Conservation (phyloP, 35 echinoderm and acorn worm genomes). For the Hemicentrotus pulcherrimus region DNA sequence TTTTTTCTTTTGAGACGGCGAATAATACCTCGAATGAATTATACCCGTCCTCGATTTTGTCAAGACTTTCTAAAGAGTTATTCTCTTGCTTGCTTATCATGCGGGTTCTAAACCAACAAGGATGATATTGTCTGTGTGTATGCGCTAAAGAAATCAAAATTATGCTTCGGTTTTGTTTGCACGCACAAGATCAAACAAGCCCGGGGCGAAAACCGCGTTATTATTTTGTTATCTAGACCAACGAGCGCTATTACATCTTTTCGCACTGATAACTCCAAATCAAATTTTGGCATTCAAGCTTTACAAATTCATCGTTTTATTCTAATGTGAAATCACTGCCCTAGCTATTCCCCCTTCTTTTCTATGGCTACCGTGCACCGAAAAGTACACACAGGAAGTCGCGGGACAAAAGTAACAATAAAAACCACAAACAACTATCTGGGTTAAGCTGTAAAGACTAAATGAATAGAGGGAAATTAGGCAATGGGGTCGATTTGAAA, state of each 20-base stretch:
- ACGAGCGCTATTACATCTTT: background rate
- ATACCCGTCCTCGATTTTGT: no score
- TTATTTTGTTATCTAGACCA: background rate
- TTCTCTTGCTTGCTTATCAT: no score
- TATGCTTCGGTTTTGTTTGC: no score
- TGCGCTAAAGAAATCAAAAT: no score
- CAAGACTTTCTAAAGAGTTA: no score
- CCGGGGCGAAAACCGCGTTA: background rate
- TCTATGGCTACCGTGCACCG: background rate
- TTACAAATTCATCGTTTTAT: background rate
- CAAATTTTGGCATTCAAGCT: background rate
- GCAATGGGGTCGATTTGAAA: constrained; percentile 10
- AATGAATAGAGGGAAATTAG: background rate
- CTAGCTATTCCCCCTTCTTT: background rate
- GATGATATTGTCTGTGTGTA: no score
- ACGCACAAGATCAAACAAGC: background rate
- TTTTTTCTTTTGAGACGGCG: no score
- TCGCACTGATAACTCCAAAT: background rate
- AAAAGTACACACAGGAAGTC: constrained; percentile 8
- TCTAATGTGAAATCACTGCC: background rate
- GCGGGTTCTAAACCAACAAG: no score
- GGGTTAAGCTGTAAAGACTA: constrained; percentile 3
- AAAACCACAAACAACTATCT: background rate
- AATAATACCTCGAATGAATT: no score
- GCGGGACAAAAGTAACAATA: background rate